Evolutionary conservation across 2,888 invertebrate genomes (phyloP), one percentile per base, ranked within the genome.

Genomic region (Anagyrus pseudococci): DNA sequence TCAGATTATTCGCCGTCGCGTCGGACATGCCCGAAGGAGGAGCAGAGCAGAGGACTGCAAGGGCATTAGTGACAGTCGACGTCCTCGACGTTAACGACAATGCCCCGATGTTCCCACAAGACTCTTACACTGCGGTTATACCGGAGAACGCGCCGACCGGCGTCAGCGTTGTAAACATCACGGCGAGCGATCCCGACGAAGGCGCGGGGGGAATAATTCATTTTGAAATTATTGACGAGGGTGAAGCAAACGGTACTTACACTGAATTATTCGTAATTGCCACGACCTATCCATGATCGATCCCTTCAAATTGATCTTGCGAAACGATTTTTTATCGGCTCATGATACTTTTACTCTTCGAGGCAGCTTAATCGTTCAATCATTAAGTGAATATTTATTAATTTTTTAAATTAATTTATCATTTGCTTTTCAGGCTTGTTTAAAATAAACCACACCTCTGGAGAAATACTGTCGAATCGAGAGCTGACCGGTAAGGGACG

Each of bases 1-100:
- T 93, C 33, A 85, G 86, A 3, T 81, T 94, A 22, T 88, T 87
- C 71, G 86, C 91, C 1, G 87, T 89, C 68, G 93, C 93, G 0
- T 85, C 87, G 40, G 93, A 94, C 74, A 90, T 89, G 19, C 91
- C 91, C 0, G 83, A 82, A 37, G 89, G 89, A 4, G 88, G 88
- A 1, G 86, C 88, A 0, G 88, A 89, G 55, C 88, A 89, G 62
- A 83, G 87, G 33, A 88, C 87, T 68, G 84, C 88, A 0, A 82
- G 86, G 2, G 88, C 87, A 0, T 84, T 87, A 68, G 84, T 91
- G 13, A 82, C 85, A 0, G 84, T 92, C 8, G 89, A 90, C 71
- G 87, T 92, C 1, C 77, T 89, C 0, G 92, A 93, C 73, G 89
- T 91, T 0, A 92, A 93, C 72, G 93, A 93, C 70, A 92, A 92